phyloP scores from a whole-genome alignment of 92 coral and sea anemone genomes.

The Siderastrea radians region DNA sequence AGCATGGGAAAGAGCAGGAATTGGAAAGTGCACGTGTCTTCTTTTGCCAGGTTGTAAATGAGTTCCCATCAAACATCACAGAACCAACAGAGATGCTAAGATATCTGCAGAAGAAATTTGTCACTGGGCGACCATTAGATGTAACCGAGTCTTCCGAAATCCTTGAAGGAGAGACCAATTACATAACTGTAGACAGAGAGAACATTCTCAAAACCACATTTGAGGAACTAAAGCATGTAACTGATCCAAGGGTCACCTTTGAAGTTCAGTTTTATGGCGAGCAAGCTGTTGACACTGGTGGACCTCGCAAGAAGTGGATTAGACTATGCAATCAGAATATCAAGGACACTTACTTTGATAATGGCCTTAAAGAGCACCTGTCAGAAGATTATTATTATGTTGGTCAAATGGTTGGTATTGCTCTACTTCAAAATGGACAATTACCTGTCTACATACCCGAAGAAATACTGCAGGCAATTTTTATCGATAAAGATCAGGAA shows the following conservation, averaged over 20 bases:
- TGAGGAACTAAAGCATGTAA: slow-evolving; percentile 60
- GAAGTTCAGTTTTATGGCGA: slow-evolving; percentile 69
- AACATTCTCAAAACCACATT: slow-evolving; percentile 65
- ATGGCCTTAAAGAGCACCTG: slow-evolving; percentile 52
- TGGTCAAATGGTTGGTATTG: slow-evolving; percentile 62
- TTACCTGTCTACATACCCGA: slow-evolving; percentile 65
- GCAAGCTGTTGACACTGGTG: slow-evolving; percentile 64
- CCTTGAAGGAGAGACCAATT: slow-evolving; percentile 69
- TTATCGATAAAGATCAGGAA: slow-evolving; percentile 22
- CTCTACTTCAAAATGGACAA: slow-evolving; percentile 61
- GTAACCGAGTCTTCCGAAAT: slow-evolving; percentile 51
- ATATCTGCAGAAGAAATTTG: slow-evolving; percentile 71
- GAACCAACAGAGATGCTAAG: slow-evolving; percentile 78
- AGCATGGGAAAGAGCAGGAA: slow-evolving; percentile 28
- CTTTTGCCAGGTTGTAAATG: slow-evolving; percentile 39
- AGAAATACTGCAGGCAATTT: slow-evolving; percentile 57
- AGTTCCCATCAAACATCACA: slow-evolving; percentile 41
- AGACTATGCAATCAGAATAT: slow-evolving; percentile 64
- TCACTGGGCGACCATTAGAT: slow-evolving; percentile 67
- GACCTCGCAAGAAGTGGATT: slow-evolving; percentile 62
- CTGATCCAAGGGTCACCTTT: slow-evolving; percentile 53
- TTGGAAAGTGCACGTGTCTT: slow-evolving; percentile 12
- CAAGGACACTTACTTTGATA: slow-evolving; percentile 55
- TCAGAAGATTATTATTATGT: slow-evolving; percentile 50
- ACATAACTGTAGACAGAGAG: slow-evolving; percentile 70